phyloP scores from a whole-genome alignment of 2,113 vertebrate species.

The Osmerus eperlanus region DNA sequence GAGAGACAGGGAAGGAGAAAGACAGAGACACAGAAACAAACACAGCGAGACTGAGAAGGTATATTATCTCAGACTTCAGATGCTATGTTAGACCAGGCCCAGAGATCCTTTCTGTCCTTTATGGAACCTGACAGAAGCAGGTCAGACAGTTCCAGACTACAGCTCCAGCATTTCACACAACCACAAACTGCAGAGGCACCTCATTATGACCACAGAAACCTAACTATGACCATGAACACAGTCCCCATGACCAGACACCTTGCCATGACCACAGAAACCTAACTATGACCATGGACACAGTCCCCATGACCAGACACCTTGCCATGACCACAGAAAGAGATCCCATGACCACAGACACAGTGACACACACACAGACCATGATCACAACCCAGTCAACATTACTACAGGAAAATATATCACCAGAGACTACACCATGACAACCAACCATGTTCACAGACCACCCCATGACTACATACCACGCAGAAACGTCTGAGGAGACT shows the following conservation, averaged over 20 bases:
- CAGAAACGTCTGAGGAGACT: too few species aligned
- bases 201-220: too few species aligned
- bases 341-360: slow-evolving; percentile 2
- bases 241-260: too few species aligned
- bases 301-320: too few species aligned
- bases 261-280: too few species aligned
- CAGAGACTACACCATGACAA: not conserved
- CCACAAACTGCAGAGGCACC: slow-evolving; percentile 25
- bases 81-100: slow-evolving; percentile 23
- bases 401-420: not conserved
- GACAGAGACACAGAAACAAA: slow-evolving; percentile 1
- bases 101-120: slow-evolving; percentile 37
- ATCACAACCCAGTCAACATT: slow-evolving; percentile 16
- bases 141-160: slow-evolving; percentile 49
- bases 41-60: not conserved
- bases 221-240: too few species aligned
- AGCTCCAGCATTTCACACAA: slow-evolving; percentile 20
- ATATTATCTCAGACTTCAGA: slow-evolving; percentile 23
- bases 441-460: too few species aligned
- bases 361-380: slow-evolving; percentile 13
- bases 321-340: too few species aligned
- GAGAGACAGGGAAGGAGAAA: not conserved
- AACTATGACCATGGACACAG: too few species aligned
- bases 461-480: too few species aligned
- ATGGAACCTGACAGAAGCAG: slow-evolving; percentile 62